phyloP scores from a whole-genome alignment of 1,140 invertebrate genomes.

The Campoletis sonorensis region DNA sequence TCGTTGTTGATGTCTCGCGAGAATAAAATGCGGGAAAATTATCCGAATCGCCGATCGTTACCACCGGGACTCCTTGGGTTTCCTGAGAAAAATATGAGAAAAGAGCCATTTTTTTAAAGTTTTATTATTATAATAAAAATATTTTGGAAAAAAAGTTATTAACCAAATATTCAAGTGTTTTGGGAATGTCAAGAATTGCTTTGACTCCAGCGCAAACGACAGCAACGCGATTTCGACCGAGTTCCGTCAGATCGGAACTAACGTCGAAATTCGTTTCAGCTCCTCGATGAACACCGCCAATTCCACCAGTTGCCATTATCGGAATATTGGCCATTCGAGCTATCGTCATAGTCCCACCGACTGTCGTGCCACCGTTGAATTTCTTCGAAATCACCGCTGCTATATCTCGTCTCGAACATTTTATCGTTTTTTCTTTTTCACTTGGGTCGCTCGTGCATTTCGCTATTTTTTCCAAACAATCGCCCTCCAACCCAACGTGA shows the following conservation, averaged over 20 bases:
- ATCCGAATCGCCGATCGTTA: slow-evolving; percentile 81
- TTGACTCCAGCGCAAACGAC: slow-evolving; percentile 98
- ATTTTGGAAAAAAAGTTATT: slow-evolving; percentile 55
- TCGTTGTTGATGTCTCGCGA: slow-evolving; percentile 80
- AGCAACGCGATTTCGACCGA: slow-evolving; percentile 90
- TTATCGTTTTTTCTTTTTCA: slow-evolving; percentile 87
- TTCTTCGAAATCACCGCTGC: slow-evolving; percentile 84
- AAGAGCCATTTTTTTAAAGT: too few species aligned
- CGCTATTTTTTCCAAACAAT: slow-evolving; percentile 81
- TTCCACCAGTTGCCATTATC: slow-evolving; percentile 95
- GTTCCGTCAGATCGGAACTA: slow-evolving; percentile 95
- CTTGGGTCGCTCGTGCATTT: slow-evolving; percentile 53
- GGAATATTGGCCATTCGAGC: slow-evolving; percentile 88
- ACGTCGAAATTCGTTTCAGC: slow-evolving; percentile 92
- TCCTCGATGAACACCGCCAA: slow-evolving; percentile 95
- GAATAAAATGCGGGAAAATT: slow-evolving; percentile 94
- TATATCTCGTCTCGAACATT: slow-evolving; percentile 89
- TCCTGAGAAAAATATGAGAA: too few species aligned
- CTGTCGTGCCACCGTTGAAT: slow-evolving; percentile 95
- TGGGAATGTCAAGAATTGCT: slow-evolving; percentile 96
- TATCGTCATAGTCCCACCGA: slow-evolving; percentile 94
- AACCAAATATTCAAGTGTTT: slow-evolving; percentile 96
- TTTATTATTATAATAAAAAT: too few species aligned
- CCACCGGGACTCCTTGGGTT: slow-evolving; percentile 95
- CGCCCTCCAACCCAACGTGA: slow-evolving; percentile 84